These are phyloP conservation scores for Actenoides lindsayi DNA, from an alignment of 2,113 vertebrate species.

Conservation along the genomic window DNA sequence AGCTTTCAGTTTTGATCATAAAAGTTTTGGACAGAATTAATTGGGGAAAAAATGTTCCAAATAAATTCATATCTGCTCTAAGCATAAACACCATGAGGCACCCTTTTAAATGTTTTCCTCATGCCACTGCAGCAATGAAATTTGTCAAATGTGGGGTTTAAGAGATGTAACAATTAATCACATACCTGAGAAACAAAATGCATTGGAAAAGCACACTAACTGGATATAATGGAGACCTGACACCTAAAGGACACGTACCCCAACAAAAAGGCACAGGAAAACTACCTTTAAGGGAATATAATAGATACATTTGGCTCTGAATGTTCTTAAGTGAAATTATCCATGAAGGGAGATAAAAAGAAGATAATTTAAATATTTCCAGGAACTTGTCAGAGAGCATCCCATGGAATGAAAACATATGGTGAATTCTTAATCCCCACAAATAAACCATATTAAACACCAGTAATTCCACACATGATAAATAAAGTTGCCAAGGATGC, in stretches of 20 bases:
- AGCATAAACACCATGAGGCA: rapidly evolving
- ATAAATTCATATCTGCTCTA: neutral
- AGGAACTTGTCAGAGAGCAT: neutral
- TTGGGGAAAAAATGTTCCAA: rapidly evolving
- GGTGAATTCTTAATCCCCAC: neutral
- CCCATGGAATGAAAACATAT: neutral
- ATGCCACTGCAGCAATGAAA: neutral
- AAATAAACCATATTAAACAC: neutral
- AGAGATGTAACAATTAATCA: neutral
- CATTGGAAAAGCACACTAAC: neutral
- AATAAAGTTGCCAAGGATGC: neutral
- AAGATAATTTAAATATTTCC: neutral
- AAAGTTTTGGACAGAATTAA: no score
- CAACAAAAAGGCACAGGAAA: neutral
- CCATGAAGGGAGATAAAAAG: neutral
- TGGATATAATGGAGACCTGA: neutral
- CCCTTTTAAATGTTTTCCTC: neutral
- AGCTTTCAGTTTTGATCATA: no score
- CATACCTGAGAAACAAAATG: neutral
- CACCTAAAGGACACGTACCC: neutral
- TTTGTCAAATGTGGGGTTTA: neutral
- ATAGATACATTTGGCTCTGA: neutral
- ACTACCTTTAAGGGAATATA: neutral
- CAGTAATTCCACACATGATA: neutral
- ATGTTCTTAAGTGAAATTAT: neutral